Base-by-base conservation (phyloP, 2,888 invertebrate species). In the Napeogenes sylphis region DNA sequence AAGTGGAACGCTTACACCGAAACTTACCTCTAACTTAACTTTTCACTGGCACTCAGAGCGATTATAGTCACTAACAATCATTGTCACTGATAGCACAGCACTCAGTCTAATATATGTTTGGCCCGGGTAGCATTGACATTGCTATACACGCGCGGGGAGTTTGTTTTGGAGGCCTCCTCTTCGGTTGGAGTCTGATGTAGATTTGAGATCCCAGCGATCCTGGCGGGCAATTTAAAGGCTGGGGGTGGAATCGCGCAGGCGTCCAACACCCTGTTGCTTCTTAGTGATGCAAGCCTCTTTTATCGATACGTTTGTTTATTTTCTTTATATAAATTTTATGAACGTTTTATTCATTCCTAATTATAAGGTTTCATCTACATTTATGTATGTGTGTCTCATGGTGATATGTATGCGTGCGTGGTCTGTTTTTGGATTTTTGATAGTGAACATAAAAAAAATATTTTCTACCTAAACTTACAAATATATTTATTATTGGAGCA, bases 181-280 rank as follows among this genome's bases (percentile, higher is more conserved):
- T 74, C 75, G 73, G 74, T 73, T 75, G 79, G 79, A 75, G 76
- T 71, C 81, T 75, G 77, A 77, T 82, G 83, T 72, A 76, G 78
- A 75, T 87, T 74, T 89, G 89, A 83, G 79, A 74, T 72, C 77
- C 70, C 68, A 77, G 69, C 76, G 71, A 73, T 73, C 76, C 82
- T 75, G 79, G 78, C 73, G 72, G 75, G 71, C 79, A 73, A 77
- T 88, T 86, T 89, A 88, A 70, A 74, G 67, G 67, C 68, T 67
- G 54, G 57, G 80, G 87, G 82, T 80, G 79, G 81, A 73, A 81
- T 77, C 88, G 90, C 90, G 90, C 90, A 90, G 82, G 90, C 90
- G 90, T 89, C 83, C 82, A 80, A 83, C 85, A 90, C 90, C 90
- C 90, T 90, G 90, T 90, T 90, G 90, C 90, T 88, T 89, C 89